Evolutionary conservation across 2,888 invertebrate species (phyloP).

Genomic region (Mallateleia sp.): DNA sequence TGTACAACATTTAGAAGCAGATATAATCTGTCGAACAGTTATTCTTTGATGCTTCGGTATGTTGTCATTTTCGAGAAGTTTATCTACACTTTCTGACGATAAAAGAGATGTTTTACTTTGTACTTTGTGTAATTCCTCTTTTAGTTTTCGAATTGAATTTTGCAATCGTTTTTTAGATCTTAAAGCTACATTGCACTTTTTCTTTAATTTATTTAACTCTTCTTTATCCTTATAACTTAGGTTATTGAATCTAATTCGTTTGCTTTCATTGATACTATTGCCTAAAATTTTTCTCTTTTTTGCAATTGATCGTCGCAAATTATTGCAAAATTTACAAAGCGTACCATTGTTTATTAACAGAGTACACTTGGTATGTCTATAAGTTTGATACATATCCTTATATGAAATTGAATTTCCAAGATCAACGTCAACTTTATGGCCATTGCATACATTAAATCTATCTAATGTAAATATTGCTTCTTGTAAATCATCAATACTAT

Average conservation of each 20-base stretch:
- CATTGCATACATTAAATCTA: neutral
- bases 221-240: neutral
- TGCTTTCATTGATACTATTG: neutral
- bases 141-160: neutral
- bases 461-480: neutral
- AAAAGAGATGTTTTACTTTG: neutral
- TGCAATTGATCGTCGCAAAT: neutral
- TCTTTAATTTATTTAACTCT: neutral
- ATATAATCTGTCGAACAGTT: neutral
- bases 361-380: neutral
- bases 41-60: neutral
- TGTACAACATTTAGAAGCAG: neutral
- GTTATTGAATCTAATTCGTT: neutral
- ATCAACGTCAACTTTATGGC: conserved; percentile 16
- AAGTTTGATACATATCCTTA: conserved; percentile 18
- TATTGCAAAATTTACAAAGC: conserved; percentile 17
- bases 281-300: neutral
- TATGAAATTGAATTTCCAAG: neutral
- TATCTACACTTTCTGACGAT: neutral
- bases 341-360: conserved; percentile 15
- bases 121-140: neutral
- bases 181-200: neutral
- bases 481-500: neutral
- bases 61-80: neutral
- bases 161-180: neutral